These are phyloP conservation scores for Aptenodytes patagonicus DNA, from an alignment of 2,113 vertebrate species.

Conservation along the genomic window DNA sequence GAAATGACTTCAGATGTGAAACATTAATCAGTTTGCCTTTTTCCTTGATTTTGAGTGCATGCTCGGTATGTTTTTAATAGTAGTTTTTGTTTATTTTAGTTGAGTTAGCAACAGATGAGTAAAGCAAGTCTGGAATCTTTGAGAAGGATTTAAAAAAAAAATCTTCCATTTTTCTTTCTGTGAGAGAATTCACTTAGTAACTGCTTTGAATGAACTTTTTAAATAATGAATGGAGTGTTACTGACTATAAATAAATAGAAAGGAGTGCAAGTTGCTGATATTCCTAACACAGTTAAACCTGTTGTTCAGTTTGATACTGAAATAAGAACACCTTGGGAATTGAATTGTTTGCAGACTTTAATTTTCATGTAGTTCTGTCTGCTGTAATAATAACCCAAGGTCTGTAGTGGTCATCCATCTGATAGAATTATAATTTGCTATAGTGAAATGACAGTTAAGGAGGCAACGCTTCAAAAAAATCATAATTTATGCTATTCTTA, in stretches of 20 bases:
- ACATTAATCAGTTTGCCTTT: slow-evolving; percentile 52
- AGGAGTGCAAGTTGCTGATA: neutral
- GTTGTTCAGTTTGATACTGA: neutral
- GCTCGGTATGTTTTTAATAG: slow-evolving; percentile 36
- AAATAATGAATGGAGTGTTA: slow-evolving; percentile 21
- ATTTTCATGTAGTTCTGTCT: neutral
- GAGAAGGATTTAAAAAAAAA: neutral
- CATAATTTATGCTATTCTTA: neutral
- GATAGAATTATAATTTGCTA: neutral
- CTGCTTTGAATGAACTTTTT: neutral
- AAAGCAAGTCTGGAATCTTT: slow-evolving; percentile 23
- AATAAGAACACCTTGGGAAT: neutral
- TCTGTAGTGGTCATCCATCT: neutral
- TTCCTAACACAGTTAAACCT: neutral
- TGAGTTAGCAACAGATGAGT: slow-evolving; percentile 14
- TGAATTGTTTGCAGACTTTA: neutral
- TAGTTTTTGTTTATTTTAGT: slow-evolving; percentile 56
- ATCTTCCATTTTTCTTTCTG: neutral
- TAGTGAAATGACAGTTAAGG: neutral
- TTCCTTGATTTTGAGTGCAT: neutral
- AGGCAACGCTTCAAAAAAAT: neutral
- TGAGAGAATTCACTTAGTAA: neutral
- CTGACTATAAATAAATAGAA: slow-evolving; percentile 25
- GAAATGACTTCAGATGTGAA: slow-evolving; percentile 70
- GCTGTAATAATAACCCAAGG: neutral